Evolutionary conservation across 2,888 invertebrate genomes (phyloP).

Genomic region (Sylvicola fuscatus): DNA sequence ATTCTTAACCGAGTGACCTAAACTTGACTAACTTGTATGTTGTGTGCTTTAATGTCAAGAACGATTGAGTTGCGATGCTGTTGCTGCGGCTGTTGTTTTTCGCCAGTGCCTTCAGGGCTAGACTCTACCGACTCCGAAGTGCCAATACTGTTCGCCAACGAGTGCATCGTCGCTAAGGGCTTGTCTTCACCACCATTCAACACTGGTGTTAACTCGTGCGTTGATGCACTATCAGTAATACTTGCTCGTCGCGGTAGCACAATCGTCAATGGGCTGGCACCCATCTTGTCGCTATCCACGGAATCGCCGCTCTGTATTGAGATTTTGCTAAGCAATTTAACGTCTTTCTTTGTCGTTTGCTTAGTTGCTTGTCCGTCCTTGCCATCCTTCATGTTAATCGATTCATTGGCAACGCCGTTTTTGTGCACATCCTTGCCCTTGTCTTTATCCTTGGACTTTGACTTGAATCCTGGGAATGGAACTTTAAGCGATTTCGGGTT

Average conservation of each 20-base stretch:
- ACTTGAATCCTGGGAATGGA: conserved; percentile 23
- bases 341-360: too few relatives aligned
- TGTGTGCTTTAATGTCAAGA: conserved; percentile 2
- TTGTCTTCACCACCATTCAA: conserved; percentile 13
- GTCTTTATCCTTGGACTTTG: conserved; percentile 23
- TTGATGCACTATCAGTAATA: background rate
- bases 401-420: conserved; percentile 9
- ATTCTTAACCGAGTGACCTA: conserved; percentile 3
- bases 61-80: too few relatives aligned
- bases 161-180: too few relatives aligned
- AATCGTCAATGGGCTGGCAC: too few relatives aligned
- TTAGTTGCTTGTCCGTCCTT: too few relatives aligned
- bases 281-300: too few relatives aligned
- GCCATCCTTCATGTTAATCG: too few relatives aligned
- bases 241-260: background rate
- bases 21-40: conserved; percentile 10
- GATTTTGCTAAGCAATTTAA: too few relatives aligned
- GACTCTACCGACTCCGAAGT: conserved; percentile 9
- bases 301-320: too few relatives aligned
- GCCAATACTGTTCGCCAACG: conserved; percentile 5
- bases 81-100: conserved; percentile 5
- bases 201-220: conserved; percentile 12
- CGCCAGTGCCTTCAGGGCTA: conserved; percentile 7
- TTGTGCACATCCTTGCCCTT: conserved; percentile 14
- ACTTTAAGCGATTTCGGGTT: conserved; percentile 22